Conservation (phyloP, 2,888 invertebrate genomes). For the Mesopsocus fuscifrons region DNA sequence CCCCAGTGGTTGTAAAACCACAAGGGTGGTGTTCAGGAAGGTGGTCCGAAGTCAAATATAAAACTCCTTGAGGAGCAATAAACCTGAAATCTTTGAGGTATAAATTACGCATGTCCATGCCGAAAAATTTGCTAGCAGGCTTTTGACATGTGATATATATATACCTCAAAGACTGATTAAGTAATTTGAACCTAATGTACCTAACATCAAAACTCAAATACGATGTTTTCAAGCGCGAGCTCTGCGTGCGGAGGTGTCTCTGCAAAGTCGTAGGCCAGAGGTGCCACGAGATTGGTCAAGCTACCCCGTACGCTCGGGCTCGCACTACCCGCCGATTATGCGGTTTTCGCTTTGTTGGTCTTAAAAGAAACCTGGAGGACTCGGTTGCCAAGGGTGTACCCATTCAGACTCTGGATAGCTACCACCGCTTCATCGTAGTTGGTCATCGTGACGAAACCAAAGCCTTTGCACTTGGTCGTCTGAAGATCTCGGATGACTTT, state of each 20-base stretch:
- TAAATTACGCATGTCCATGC: too few species aligned
- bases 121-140: too few species aligned
- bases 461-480: conserved; percentile 95
- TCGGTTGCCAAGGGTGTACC: conserved; percentile 86
- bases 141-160: too few species aligned
- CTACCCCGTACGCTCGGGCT: background rate
- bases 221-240: background rate
- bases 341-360: conserved; percentile 63
- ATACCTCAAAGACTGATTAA: too few species aligned
- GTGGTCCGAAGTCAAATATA: too few species aligned
- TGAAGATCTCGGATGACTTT: conserved; percentile 91
- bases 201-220: background rate
- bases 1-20: too few species aligned
- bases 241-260: background rate
- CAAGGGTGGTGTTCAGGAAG: too few species aligned
- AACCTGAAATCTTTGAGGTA: too few species aligned
- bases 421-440: conserved; percentile 94
- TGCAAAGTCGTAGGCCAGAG: background rate
- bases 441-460: conserved; percentile 97
- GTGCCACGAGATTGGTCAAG: too few species aligned
- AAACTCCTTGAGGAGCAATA: too few species aligned
- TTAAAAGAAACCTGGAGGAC: conserved; percentile 96
- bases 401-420: conserved; percentile 90
- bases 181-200: too few species aligned
- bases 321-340: conserved; percentile 4